Conservation (phyloP, 2,888 invertebrate species). For the Phortica okadai region DNA sequence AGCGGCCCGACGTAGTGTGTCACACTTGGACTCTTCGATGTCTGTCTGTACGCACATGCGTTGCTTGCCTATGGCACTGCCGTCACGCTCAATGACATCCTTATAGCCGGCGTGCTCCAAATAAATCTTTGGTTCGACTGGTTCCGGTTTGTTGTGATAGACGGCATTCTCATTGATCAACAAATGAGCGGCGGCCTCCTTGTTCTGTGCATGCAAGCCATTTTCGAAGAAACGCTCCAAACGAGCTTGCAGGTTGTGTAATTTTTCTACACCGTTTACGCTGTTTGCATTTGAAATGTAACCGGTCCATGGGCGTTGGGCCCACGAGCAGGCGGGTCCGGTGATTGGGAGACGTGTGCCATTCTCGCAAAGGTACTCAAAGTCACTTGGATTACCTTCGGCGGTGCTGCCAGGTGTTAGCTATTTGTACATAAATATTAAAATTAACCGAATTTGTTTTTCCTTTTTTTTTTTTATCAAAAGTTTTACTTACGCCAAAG, state of each 20-base stretch:
- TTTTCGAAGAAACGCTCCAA: slow-evolving; percentile 73
- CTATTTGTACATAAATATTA: slow-evolving; percentile 66
- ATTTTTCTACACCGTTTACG: slow-evolving; percentile 65
- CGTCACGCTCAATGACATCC: slow-evolving; percentile 85
- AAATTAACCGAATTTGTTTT: no score
- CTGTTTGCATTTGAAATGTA: slow-evolving; percentile 82
- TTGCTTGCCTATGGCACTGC: slow-evolving; percentile 82
- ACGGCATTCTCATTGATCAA: slow-evolving; percentile 80
- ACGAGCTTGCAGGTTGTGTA: slow-evolving; percentile 72
- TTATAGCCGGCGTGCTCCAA: slow-evolving; percentile 82
- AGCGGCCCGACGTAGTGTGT: slow-evolving; percentile 83
- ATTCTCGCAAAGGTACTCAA: slow-evolving; percentile 87
- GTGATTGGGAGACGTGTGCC: slow-evolving; percentile 83
- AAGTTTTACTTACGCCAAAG: slow-evolving; percentile 80
- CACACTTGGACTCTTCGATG: slow-evolving; percentile 85
- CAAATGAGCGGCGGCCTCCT: slow-evolving; percentile 77
- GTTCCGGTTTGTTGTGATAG: slow-evolving; percentile 77
- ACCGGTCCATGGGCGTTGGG: slow-evolving; percentile 90
- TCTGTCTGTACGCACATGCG: slow-evolving; percentile 83
- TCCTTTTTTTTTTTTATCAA: no score
- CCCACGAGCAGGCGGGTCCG: slow-evolving; percentile 86
- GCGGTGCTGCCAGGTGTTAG: slow-evolving; percentile 81
- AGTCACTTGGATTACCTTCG: slow-evolving; percentile 82
- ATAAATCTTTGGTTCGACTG: slow-evolving; percentile 79
- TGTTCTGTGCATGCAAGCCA: slow-evolving; percentile 71